phyloP scores from a whole-genome alignment of 1,140 invertebrate species.

The Euwallacea fornicatus region DNA sequence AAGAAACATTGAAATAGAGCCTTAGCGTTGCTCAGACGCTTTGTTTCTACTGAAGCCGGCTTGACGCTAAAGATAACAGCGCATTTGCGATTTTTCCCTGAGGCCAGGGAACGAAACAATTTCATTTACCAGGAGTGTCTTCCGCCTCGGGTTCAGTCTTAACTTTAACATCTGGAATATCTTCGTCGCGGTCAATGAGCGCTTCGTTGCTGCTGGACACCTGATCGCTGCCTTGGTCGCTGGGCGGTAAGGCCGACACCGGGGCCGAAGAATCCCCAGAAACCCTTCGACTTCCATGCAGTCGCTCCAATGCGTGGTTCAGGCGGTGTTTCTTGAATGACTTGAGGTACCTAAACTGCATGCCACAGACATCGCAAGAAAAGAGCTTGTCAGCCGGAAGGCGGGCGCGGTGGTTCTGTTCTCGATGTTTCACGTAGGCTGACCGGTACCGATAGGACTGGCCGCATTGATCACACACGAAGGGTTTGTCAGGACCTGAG shows the following conservation, averaged over 20 bases:
- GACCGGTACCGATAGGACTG: conserved; percentile 87
- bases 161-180: conserved; percentile 35
- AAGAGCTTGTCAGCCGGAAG: conserved; percentile 85
- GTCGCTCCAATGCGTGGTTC: conserved; percentile 79
- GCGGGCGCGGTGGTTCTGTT: conserved; percentile 83
- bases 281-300: conserved; percentile 64
- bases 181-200: conserved; percentile 43
- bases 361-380: conserved; percentile 85
- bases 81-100: too few relatives aligned
- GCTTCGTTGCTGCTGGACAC: conserved; percentile 52
- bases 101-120: too few relatives aligned
- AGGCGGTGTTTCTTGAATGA: conserved; percentile 87
- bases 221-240: conserved; percentile 46
- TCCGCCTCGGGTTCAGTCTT: conserved; percentile 42
- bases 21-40: too few relatives aligned
- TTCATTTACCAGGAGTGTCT: conserved; percentile 31
- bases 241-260: not conserved
- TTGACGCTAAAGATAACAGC: too few relatives aligned
- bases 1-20: too few relatives aligned
- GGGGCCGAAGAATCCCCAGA: conserved; percentile 15
- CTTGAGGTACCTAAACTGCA: conserved; percentile 81
- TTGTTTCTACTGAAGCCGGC: too few relatives aligned
- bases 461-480: conserved; percentile 87
- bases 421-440: conserved; percentile 84
- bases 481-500: conserved; percentile 73